These are phyloP conservation scores for Bos javanicus DNA, from an alignment of 2,113 vertebrate species.

Conservation along the genomic window DNA sequence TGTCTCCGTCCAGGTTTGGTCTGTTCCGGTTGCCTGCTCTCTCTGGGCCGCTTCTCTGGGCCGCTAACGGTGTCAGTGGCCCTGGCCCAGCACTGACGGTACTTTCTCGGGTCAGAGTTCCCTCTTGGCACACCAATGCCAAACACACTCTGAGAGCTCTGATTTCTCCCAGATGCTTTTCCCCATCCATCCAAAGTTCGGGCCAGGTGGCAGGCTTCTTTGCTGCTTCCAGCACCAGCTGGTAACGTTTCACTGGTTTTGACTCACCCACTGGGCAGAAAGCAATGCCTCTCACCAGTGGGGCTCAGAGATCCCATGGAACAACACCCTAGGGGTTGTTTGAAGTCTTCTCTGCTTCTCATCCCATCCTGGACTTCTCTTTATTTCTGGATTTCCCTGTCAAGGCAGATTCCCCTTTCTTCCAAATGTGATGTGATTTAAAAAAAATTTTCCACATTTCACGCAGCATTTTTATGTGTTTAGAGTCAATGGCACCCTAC, in stretches of 20 bases:
- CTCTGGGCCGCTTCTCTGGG: fast-evolving
- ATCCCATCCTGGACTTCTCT: neutral
- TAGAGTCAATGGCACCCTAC: neutral
- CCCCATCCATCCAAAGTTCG: neutral
- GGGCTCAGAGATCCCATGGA: neutral
- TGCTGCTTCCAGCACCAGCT: neutral
- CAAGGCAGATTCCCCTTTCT: neutral
- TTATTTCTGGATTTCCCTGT: neutral
- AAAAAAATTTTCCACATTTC: neutral
- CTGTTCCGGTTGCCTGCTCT: neutral
- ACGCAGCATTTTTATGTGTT: neutral
- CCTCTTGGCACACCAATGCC: neutral
- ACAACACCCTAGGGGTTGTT: neutral
- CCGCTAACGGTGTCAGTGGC: fast-evolving
- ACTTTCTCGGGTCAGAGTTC: neutral
- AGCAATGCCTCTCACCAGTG: too few species aligned
- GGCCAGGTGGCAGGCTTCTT: neutral
- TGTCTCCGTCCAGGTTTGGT: neutral
- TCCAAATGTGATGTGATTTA: neutral
- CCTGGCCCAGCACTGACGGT: fast-evolving
- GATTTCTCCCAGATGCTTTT: neutral
- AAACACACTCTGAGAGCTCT: neutral
- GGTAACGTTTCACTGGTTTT: fast-evolving
- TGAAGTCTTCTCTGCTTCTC: neutral
- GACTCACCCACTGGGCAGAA: neutral